Base-by-base conservation (phyloP, 2,797 vertebrate species). In the Microcaecilia unicolor region DNA sequence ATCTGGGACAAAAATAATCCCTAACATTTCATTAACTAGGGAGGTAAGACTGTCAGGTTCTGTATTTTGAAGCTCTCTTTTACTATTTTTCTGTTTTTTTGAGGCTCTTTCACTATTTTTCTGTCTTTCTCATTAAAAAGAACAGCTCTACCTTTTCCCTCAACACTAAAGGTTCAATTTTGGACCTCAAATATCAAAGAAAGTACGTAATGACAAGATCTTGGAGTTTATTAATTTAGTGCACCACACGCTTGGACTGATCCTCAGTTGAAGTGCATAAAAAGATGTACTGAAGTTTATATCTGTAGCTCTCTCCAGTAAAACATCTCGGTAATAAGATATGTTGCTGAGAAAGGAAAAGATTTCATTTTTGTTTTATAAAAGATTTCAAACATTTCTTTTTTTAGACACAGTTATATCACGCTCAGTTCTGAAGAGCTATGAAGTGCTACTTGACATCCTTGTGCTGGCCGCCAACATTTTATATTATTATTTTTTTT, bases 181-280 rank as follows among this genome's bases (percentile, higher is more conserved):
- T n/a, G n/a, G 44, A 31, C 18, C 49, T 3, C 48, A 36, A 20
- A 50, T 14, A 55, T 29, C 20, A 58, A 50, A 50, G 15, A 21
- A 59, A 24, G 29, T 3, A 5, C 20, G 31, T 15, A 42, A 10
- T 33, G 10, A 17, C 22, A 45, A 25, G 36, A 20, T 11, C 28
- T 20, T 43, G 18, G 28, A 19, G 27, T 26, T 22, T 20, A 23
- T 43, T 29, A 39, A 11, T 34, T 33, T 0, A 34, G 16, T 10
- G 49, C 17, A 34, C 2, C 14, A 7, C 36, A 2, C 28, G 41
- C 9, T 47, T 44, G 18, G 3, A 33, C 44, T 49, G 29, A 28
- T 33, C 37, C 41, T 40, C 28, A 28, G 32, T 25, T 40, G 28
- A 48, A 17, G 7, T 49, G 32, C 4, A 5, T 8, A 30, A 4